A percentile compares a stretch with the other conserved stretches of the same genome.
phyloP scores from a whole-genome alignment of 1,140 invertebrate genomes.

The Microvelia longipes region DNA sequence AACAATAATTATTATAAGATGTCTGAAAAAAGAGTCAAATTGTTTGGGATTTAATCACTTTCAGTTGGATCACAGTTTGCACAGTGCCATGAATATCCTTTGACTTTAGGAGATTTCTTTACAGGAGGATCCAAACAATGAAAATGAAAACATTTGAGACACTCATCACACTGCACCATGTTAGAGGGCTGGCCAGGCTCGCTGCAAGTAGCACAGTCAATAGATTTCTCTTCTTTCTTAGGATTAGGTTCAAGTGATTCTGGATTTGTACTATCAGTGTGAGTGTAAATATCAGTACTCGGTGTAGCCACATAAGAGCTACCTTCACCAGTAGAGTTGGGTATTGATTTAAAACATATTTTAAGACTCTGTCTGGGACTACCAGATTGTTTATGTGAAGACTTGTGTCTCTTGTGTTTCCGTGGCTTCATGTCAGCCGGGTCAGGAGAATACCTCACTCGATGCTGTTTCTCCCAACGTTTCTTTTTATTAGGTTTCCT shows the following conservation, averaged over 20 bases:
- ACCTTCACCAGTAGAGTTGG: slow-evolving; percentile 41
- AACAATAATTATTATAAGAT: no score
- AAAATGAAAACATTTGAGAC: slow-evolving; percentile 78
- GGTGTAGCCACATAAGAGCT: slow-evolving; percentile 18
- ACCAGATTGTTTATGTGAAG: slow-evolving; percentile 38
- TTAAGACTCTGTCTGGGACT: slow-evolving; percentile 41
- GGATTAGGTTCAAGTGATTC: slow-evolving; percentile 13
- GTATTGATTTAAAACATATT: slow-evolving; percentile 67
- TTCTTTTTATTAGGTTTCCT: slow-evolving; percentile 36
- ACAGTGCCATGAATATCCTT: slow-evolving; percentile 91
- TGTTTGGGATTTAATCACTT: slow-evolving; percentile 28
- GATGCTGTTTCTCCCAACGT: slow-evolving; percentile 47
- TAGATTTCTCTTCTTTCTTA: slow-evolving; percentile 21
- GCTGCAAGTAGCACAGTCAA: slow-evolving; percentile 49
- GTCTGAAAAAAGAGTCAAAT: no score
- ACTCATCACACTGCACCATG: slow-evolving; percentile 77
- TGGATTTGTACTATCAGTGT: slow-evolving; percentile 11
- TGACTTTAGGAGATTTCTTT: slow-evolving; percentile 81
- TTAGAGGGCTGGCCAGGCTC: slow-evolving; percentile 42
- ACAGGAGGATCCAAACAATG: slow-evolving; percentile 79
- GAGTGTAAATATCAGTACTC: slow-evolving; percentile 8
- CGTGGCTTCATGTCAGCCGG: slow-evolving; percentile 34
- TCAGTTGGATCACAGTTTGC: slow-evolving; percentile 85
- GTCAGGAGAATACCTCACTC: slow-evolving; percentile 45
- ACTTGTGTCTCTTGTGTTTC: slow-evolving; percentile 42